Evolutionary conservation across 2,888 invertebrate genomes (phyloP).

Genomic region (Chorisops tibialis): DNA sequence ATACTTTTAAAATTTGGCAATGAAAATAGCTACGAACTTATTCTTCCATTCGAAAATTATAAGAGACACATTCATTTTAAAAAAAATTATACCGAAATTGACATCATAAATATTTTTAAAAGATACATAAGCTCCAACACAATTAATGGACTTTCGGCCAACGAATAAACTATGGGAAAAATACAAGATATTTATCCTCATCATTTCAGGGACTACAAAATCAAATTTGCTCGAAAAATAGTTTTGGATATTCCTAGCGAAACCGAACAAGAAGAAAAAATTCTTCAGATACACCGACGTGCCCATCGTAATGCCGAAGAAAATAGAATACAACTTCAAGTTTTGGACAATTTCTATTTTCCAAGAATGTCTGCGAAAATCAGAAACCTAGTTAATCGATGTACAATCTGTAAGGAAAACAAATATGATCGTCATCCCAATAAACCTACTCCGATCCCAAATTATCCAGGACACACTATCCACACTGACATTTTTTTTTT

Average conservation of each 20-base stretch:
- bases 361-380: conserved; percentile 23
- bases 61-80: not conserved
- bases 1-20: not conserved
- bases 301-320: conserved; percentile 29
- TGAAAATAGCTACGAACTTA: not conserved
- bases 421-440: conserved; percentile 27
- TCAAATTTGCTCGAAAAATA: too few relatives aligned
- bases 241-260: conserved; percentile 16
- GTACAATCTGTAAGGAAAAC: too few relatives aligned
- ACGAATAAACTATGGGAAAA: too few relatives aligned
- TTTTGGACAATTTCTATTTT: conserved; percentile 28
- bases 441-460: conserved; percentile 11
- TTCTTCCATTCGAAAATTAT: not conserved
- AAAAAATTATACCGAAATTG: not conserved
- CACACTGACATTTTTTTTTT: too few relatives aligned
- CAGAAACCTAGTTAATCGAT: conserved; percentile 19
- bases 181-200: too few relatives aligned
- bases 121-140: conserved; percentile 8
- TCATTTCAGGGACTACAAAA: too few relatives aligned
- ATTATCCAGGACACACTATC: conserved; percentile 14
- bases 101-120: conserved; percentile 6
- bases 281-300: conserved; percentile 26
- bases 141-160: conserved; percentile 25
- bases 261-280: conserved; percentile 25
- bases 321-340: conserved; percentile 29